Evolutionary conservation across 92 coral and sea anemone genomes (phyloP).

Genomic region (Porites lobata): DNA sequence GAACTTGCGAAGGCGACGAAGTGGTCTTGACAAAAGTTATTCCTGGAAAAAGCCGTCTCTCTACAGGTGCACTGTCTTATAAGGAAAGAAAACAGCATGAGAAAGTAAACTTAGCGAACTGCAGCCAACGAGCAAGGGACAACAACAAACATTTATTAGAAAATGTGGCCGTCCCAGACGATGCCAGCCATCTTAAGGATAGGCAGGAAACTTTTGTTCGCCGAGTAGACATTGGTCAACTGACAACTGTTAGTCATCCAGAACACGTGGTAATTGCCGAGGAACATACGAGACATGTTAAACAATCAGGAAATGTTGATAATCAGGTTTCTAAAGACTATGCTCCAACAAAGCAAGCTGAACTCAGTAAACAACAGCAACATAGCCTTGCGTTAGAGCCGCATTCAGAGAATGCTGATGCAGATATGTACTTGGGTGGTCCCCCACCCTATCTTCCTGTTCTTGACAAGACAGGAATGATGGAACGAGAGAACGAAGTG

Average conservation of each 20-base stretch:
- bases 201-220: neutral
- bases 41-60: neutral
- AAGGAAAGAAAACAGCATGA: neutral
- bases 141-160: neutral
- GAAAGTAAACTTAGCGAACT: neutral
- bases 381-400: neutral
- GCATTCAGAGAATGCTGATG: neutral
- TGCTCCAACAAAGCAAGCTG: neutral
- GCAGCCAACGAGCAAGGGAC: neutral
- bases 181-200: neutral
- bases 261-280: neutral
- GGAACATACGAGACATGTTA: neutral
- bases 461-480: neutral
- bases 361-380: neutral
- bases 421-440: slow-evolving; percentile 19
- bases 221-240: neutral
- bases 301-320: neutral
- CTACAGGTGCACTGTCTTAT: neutral
- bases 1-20: neutral
- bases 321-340: neutral
- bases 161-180: neutral
- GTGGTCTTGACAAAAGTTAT: neutral
- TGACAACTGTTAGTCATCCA: neutral
- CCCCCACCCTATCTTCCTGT: slow-evolving; percentile 33
- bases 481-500: neutral